phyloP scores from a whole-genome alignment of 2,888 invertebrate genomes.

The Melinopterus prodromus region DNA sequence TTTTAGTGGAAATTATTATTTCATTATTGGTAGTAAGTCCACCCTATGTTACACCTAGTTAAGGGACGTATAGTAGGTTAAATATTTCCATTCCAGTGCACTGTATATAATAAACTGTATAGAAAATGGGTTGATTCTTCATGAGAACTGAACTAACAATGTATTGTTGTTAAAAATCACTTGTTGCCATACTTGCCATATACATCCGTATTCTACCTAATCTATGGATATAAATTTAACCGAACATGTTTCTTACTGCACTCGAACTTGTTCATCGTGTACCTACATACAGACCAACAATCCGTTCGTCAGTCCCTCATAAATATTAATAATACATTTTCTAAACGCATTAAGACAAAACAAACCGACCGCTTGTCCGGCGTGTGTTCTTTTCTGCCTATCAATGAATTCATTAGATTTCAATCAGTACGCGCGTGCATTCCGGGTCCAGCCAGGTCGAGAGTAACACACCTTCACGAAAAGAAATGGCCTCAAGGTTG shows the following conservation, averaged over 20 bases:
- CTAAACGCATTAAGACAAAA: neutral
- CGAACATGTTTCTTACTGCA: neutral
- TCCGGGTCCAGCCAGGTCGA: neutral
- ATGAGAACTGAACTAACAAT: neutral
- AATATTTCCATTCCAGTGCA: too few species aligned
- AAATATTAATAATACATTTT: neutral
- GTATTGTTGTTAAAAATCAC: neutral
- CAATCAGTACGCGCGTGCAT: neutral
- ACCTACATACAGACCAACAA: neutral
- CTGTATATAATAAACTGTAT: too few species aligned
- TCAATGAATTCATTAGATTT: neutral
- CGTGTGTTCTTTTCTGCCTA: neutral
- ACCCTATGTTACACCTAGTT: too few species aligned
- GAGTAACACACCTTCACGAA: constrained; percentile 4
- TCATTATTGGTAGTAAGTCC: too few species aligned
- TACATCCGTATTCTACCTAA: neutral
- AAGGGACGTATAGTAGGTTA: too few species aligned
- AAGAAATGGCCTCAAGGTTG: neutral
- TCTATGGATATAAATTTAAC: neutral
- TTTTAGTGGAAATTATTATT: too few species aligned
- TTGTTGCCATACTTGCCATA: neutral
- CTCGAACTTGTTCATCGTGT: neutral
- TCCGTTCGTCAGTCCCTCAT: neutral
- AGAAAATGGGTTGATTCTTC: neutral
- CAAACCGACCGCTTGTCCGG: neutral